Evolutionary conservation across 2,113 vertebrate genomes (phyloP).

Genomic region (Antigone vipio): DNA sequence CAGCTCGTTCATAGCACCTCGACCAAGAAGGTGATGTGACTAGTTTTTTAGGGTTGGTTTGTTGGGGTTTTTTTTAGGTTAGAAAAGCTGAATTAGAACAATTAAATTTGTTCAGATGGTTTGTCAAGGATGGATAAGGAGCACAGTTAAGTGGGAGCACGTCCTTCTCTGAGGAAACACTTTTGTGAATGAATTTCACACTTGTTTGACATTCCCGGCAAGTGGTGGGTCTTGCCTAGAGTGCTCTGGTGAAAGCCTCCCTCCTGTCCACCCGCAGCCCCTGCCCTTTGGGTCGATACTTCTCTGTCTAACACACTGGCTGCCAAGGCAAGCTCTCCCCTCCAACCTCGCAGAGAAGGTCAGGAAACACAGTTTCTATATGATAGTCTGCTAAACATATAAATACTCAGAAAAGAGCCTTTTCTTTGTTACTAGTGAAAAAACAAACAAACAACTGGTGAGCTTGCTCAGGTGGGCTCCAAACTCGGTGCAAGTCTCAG

Average conservation of each 20-base stretch:
- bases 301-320: neutral
- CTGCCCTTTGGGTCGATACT: neutral
- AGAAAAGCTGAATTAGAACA: neutral
- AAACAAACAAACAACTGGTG: neutral
- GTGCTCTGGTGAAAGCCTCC: accelerated
- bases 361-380: neutral
- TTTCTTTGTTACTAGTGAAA: neutral
- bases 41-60: neutral
- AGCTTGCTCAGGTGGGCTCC: neutral
- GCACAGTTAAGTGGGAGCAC: neutral
- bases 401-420: neutral
- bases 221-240: neutral
- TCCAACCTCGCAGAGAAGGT: neutral
- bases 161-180: neutral
- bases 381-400: neutral
- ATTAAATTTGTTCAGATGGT: neutral
- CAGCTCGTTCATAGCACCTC: neutral
- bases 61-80: neutral
- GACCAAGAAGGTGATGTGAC: neutral
- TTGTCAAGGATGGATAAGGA: neutral
- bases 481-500: neutral
- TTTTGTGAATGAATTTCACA: neutral
- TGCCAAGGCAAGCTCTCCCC: neutral
- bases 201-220: neutral
- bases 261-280: neutral